Conservation (phyloP, 2,113 vertebrate genomes). For the Amblyopsis rosae region DNA sequence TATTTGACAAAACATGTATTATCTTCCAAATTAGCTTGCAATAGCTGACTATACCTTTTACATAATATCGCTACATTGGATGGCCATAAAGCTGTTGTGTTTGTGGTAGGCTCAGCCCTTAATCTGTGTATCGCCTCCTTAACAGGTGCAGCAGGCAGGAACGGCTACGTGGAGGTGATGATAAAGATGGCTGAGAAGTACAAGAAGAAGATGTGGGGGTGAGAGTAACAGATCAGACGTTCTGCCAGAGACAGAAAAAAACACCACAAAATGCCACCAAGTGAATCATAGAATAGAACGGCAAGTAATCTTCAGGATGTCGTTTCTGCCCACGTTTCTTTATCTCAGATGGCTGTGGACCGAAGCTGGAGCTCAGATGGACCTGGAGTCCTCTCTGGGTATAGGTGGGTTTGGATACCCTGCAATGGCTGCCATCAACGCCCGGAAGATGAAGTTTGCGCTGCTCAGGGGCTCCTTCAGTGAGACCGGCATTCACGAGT, state of each 20-base stretch:
- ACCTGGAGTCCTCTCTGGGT: constrained; percentile 88
- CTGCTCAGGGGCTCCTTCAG: constrained; percentile 94
- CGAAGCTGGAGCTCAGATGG: constrained; percentile 90
- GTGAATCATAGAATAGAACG: background rate
- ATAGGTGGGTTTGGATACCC: constrained; percentile 98
- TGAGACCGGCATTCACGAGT: constrained; percentile 81
- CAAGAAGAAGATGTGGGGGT: constrained; percentile 99
- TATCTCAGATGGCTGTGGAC: constrained; percentile 84
- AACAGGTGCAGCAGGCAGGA: constrained; percentile 90
- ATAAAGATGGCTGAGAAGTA: constrained; percentile 93
- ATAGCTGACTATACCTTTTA: too few species aligned
- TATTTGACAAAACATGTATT: too few species aligned
- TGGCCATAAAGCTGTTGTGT: too few species aligned
- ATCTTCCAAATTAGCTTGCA: too few species aligned
- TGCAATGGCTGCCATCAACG: constrained; percentile 94
- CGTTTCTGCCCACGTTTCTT: background rate
- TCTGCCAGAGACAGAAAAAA: background rate
- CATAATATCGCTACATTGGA: too few species aligned
- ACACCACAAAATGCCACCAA: too few species aligned
- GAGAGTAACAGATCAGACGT: constrained; percentile 50
- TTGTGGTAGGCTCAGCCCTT: too few species aligned
- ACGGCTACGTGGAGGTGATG: constrained; percentile 90
- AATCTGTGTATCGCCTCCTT: background rate
- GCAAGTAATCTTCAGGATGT: background rate
- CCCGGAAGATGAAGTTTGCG: constrained; percentile 96